These are phyloP conservation scores for Diogma glabrata DNA, from an alignment of 2,888 invertebrate species.

Conservation along the genomic window DNA sequence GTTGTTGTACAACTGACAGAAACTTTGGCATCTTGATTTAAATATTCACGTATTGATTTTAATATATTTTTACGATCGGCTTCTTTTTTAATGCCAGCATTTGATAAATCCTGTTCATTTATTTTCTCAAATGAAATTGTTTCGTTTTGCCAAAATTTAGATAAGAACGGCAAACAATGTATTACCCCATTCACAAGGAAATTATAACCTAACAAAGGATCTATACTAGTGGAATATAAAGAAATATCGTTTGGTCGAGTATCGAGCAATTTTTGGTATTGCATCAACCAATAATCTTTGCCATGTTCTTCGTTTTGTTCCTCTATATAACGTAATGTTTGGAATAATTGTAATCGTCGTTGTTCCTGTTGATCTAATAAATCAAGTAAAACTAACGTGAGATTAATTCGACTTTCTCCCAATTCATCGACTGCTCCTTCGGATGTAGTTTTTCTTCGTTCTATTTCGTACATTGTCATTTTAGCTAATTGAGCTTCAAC, in stretches of 20 bases:
- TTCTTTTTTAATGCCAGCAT: constrained; percentile 44
- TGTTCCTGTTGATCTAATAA: constrained; percentile 55
- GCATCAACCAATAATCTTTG: constrained; percentile 61
- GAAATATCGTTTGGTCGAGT: constrained; percentile 55
- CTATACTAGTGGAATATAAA: constrained; percentile 48
- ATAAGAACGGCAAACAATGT: constrained; percentile 62
- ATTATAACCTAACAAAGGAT: constrained; percentile 55
- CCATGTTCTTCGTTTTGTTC: constrained; percentile 38
- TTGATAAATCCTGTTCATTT: constrained; percentile 42
- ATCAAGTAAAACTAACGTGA: constrained; percentile 55
- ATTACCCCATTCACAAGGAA: constrained; percentile 60
- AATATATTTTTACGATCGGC: constrained; percentile 50
- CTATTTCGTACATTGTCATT: constrained; percentile 60
- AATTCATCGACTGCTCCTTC: constrained; percentile 57
- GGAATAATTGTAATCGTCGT: constrained; percentile 44
- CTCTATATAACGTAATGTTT: constrained; percentile 63
- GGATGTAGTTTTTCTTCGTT: constrained; percentile 53
- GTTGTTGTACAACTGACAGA: not conserved
- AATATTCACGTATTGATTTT: constrained; percentile 48
- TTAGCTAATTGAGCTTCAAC: constrained; percentile 60
- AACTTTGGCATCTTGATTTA: constrained; percentile 10
- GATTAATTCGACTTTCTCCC: constrained; percentile 51
- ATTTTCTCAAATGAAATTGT: constrained; percentile 31
- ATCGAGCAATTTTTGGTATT: constrained; percentile 74
- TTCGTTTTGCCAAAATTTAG: constrained; percentile 21